phyloP scores from a whole-genome alignment of 92 coral and sea anemone genomes.

The Parazoanthus swiftii region DNA sequence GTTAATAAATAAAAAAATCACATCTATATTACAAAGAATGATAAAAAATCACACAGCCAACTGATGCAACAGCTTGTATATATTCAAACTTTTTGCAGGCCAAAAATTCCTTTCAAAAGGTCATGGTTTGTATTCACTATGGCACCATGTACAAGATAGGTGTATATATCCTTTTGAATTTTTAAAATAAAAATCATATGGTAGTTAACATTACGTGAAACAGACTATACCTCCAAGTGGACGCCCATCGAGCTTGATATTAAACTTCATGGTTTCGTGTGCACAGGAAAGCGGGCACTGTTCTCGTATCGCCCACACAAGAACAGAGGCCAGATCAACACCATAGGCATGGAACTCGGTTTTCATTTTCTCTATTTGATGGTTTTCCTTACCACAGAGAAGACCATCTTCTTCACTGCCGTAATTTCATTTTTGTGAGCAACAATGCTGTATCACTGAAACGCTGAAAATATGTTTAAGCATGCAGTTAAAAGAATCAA shows the following conservation, averaged over 20 bases:
- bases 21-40: too few relatives aligned
- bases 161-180: too few relatives aligned
- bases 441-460: constrained; percentile 44
- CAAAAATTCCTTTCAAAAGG: too few relatives aligned
- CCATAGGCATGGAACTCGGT: constrained; percentile 51
- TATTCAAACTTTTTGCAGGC: too few relatives aligned
- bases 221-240: constrained; percentile 44
- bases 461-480: constrained; percentile 20
- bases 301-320: constrained; percentile 56
- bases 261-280: constrained; percentile 29
- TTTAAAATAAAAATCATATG: too few relatives aligned
- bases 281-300: constrained; percentile 29
- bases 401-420: constrained; percentile 49
- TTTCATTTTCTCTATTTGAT: constrained; percentile 32
- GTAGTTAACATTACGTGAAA: too few relatives aligned
- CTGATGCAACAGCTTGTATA: too few relatives aligned
- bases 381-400: constrained; percentile 41
- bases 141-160: too few relatives aligned
- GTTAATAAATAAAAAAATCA: too few relatives aligned
- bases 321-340: constrained; percentile 48
- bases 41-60: too few relatives aligned
- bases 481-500: too few relatives aligned
- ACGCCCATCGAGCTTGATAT: constrained; percentile 53
- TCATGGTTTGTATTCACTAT: too few relatives aligned
- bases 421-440: constrained; percentile 45